Evolutionary conservation across 2,797 vertebrate genomes (phyloP).

Genomic region (Typhlichthys eigenmanni): DNA sequence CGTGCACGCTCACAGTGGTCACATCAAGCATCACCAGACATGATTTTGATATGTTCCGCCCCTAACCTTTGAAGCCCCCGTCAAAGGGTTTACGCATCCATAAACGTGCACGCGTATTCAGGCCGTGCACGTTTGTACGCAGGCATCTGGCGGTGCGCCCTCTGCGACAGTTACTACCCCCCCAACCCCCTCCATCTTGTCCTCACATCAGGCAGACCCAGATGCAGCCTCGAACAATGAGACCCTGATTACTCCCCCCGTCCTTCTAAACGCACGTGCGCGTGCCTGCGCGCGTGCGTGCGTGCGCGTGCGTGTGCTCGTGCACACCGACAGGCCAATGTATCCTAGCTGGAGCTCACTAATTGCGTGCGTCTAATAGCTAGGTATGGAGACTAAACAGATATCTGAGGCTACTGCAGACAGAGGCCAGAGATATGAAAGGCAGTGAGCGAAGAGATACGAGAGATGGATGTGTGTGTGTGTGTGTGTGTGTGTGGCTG

Average conservation of each 20-base stretch:
- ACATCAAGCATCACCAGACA: slow-evolving; percentile 20
- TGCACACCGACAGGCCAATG: slow-evolving; percentile 45
- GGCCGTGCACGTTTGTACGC: neutral
- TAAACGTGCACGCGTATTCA: neutral
- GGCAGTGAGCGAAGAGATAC: slow-evolving; percentile 53
- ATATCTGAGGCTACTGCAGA: slow-evolving; percentile 64
- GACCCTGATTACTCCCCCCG: slow-evolving; percentile 48
- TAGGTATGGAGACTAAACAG: slow-evolving; percentile 62
- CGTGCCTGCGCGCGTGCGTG: slow-evolving; percentile 21
- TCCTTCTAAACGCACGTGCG: slow-evolving; percentile 21
- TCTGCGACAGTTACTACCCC: slow-evolving; percentile 34
- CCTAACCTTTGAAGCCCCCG: neutral
- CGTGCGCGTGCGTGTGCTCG: slow-evolving; percentile 20
- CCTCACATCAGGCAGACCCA: slow-evolving; percentile 44
- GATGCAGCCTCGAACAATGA: slow-evolving; percentile 58
- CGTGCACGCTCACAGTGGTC: slow-evolving; percentile 1
- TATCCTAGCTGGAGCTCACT: slow-evolving; percentile 44
- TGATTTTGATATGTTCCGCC: slow-evolving; percentile 12
- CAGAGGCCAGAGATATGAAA: slow-evolving; percentile 58
- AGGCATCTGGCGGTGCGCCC: slow-evolving; percentile 10
- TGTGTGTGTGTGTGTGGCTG: slow-evolving; percentile 7
- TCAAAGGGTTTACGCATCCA: no score
- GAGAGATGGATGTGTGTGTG: slow-evolving; percentile 22
- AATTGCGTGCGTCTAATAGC: slow-evolving; percentile 68
- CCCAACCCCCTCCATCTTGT: slow-evolving; percentile 15